phyloP scores from a whole-genome alignment of 2,113 vertebrate species.

The Dasyornis broadbenti region DNA sequence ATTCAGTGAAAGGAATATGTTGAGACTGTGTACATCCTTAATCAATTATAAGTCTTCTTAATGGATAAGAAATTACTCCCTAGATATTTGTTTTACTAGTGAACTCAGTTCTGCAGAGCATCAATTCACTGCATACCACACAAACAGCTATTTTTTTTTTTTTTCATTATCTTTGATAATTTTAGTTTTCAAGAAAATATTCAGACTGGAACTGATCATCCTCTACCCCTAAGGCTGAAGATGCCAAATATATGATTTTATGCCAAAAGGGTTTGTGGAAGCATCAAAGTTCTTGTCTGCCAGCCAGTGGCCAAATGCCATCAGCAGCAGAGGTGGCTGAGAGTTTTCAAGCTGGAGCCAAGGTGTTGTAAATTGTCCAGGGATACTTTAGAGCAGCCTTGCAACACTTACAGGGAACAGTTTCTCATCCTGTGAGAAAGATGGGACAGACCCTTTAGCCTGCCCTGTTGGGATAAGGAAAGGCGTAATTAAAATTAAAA shows the following conservation, averaged over 20 bases:
- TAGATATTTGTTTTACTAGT: neutral
- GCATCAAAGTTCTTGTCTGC: neutral
- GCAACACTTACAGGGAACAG: neutral
- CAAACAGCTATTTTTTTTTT: neutral
- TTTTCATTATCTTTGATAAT: neutral
- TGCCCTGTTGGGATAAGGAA: neutral
- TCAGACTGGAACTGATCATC: neutral
- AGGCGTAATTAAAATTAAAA: neutral
- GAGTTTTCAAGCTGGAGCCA: neutral
- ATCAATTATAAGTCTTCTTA: neutral
- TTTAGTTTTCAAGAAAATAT: neutral
- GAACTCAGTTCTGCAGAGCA: neutral
- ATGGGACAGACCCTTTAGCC: neutral
- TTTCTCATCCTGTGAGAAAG: neutral
- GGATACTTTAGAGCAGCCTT: neutral
- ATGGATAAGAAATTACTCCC: neutral
- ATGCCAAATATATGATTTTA: neutral
- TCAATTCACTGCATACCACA: neutral
- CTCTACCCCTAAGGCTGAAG: neutral
- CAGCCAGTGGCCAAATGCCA: neutral
- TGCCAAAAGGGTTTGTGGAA: neutral
- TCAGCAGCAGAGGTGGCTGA: neutral
- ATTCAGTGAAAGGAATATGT: neutral
- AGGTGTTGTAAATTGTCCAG: neutral
- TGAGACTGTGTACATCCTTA: neutral